Evolutionary conservation across 2,888 invertebrate genomes (phyloP).

Genomic region (Allophyes oxyacanthae): DNA sequence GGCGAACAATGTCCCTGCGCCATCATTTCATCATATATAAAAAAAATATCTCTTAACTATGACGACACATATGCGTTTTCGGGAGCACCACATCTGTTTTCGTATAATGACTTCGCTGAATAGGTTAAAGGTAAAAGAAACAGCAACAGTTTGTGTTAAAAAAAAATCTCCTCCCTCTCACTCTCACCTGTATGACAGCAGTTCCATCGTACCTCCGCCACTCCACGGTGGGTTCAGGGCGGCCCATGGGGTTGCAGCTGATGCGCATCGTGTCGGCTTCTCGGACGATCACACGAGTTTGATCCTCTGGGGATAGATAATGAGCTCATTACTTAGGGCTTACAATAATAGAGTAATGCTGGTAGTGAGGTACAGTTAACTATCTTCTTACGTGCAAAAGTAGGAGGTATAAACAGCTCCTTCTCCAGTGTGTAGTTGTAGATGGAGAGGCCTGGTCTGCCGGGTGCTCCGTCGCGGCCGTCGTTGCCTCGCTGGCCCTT

Average conservation of each 20-base stretch:
- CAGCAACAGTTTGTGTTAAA: too few species aligned
- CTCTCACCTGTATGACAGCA: conserved; percentile 81
- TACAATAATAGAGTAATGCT: too few species aligned
- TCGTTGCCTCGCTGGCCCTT: conserved; percentile 93
- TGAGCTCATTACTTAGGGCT: too few species aligned
- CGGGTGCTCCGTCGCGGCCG: conserved; percentile 93
- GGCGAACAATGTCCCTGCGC: too few species aligned
- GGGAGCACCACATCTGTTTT: too few species aligned
- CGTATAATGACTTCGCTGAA: too few species aligned
- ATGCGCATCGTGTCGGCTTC: conserved; percentile 95
- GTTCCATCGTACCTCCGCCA: conserved; percentile 92
- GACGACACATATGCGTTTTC: too few species aligned
- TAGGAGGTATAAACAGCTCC: conserved; percentile 95
- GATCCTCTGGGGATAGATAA: conserved; percentile 74
- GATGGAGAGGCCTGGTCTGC: conserved; percentile 94
- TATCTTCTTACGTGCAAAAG: conserved; percentile 90
- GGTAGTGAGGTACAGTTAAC: too few species aligned
- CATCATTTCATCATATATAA: too few species aligned
- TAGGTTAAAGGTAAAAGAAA: too few species aligned
- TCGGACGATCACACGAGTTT: conserved; percentile 91
- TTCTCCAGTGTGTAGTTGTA: conserved; percentile 92
- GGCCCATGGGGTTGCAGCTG: conserved; percentile 94
- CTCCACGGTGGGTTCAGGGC: conserved; percentile 93
- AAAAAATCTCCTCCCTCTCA: too few species aligned
- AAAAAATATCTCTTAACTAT: too few species aligned